Evolutionary conservation across 2,797 vertebrate species (phyloP), one percentile per base, ranked within the genome.

Genomic region (Muscicapa striata): DNA sequence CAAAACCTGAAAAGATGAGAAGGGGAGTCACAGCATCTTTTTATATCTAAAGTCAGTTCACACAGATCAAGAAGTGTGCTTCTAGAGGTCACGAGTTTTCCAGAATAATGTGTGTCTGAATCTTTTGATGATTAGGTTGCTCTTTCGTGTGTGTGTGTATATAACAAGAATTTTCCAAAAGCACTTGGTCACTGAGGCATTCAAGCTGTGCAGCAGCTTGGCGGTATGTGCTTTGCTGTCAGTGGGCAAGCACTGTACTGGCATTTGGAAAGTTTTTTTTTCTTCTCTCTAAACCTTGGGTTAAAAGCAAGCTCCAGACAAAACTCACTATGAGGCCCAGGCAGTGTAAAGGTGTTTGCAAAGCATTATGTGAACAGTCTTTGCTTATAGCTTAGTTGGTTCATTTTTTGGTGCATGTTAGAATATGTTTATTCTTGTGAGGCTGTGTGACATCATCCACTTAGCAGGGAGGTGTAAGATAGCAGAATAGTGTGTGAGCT

Each of bases 371-470:
- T 75, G 67, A 94, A 52, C 49, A 2, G 6, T 15, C 61, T 63
- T 67, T 70, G 38, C 64, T 87, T 76, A 19, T 16, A 64, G 48
- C 63, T 67, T 34, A 61, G 41, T 40, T 91, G 81, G 54, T 73
- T 93, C 58, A 34, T 69, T 90, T 92, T 89, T 73, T 3, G 8
- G 36, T 84, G 57, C 6, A 0, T 86, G 66, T 87, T 36, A 62
- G 94, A 73, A 36, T 88, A 17, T 54, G 67, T 85, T 87, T 88
- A 29, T 87, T 94, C 79, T 73, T 80, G 63, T 43, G 34, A 69
- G 80, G 62, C 55, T 82, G 10, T 15, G 36, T 95, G 93, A 84
- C 91, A 78, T 90, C 93, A 96, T 77, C 81, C 30, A 8, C 73
- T 92, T 72, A 70, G 45, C 77, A 78, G 87, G 73, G 78, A 88